Evolutionary conservation across 1,140 invertebrate species (phyloP), one percentile per base, ranked within the genome.

Genomic region (Aphelenchoides fujianensis): DNA sequence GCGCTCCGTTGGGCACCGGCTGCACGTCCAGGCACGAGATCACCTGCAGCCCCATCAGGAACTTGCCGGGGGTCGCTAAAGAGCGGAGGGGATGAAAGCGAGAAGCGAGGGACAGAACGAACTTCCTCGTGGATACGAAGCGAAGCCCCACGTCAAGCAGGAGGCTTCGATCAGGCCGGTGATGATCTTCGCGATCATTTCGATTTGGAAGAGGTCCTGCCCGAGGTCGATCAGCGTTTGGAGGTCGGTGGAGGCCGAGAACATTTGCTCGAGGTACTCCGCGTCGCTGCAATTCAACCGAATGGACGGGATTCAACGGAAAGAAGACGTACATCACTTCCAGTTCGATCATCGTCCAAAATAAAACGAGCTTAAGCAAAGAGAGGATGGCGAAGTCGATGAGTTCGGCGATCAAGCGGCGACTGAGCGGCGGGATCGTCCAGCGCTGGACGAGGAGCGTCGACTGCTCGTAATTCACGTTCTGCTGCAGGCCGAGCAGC

Each of bases 221-320:
- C 77, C 77, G 16, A 78, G n/a, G 62, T 78, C 70, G 32, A 78
- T 81, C 1, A 78, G 36, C 16, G 78, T 79, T 27, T 78, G 55
- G 16, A 78, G 31, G 27, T 78, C 76, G 27, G 78, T 68, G 3
- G 61, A 54, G 2, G 41, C 52, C 3, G 53, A 54, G 12, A 78
- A 37, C 37, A 81, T 71, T 12, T 41, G 57, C 28, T 77, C 74
- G 16, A 81, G 78, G 53, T 81, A 67, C 12, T 76, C 76, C 30
- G 80, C 28, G 63, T 78, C 76, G 7, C 76, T 78, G 68, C 72
- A 78, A 37, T 30, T 5, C 12, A 7, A 19, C 7, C 5, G 55
- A 7, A 7, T 7, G 55, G 12, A 16, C 7, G 23, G 19, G 1
- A 3, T 0, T 28, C n/a, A n/a, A n/a, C n/a, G n/a, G n/a, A n/a